Evolutionary conservation across 2,888 invertebrate species (phyloP).

Genomic region (Luffia ferchaultella): DNA sequence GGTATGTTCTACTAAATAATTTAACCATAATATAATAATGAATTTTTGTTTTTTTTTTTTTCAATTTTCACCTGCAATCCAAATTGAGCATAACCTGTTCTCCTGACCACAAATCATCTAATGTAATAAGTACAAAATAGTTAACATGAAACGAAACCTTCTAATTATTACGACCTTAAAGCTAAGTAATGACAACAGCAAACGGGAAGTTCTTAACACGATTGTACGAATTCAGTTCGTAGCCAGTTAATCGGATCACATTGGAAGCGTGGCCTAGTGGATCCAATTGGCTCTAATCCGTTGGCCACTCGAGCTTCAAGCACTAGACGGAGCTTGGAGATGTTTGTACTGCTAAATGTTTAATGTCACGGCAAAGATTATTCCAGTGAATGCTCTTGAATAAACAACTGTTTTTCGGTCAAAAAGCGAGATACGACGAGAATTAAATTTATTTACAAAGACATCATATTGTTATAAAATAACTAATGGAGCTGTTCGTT

Average conservation of each 20-base stretch:
- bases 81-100: background rate
- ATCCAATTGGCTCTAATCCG: background rate
- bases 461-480: too few species aligned
- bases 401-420: too few species aligned
- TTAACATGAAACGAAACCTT: too few species aligned
- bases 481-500: too few species aligned
- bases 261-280: constrained; percentile 2
- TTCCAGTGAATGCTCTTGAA: background rate
- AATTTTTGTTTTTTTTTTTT: background rate
- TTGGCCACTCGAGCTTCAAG: constrained; percentile 5
- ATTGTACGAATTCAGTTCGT: constrained; percentile 36
- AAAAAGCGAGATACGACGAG: too few species aligned
- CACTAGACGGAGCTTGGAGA: constrained; percentile 5
- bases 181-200: too few species aligned
- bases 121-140: too few species aligned
- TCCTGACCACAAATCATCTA: too few species aligned
- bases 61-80: background rate
- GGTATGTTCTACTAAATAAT: too few species aligned
- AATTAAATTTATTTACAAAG: too few species aligned
- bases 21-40: too few species aligned
- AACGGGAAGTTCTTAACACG: constrained; percentile 51
- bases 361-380: background rate
- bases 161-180: too few species aligned
- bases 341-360: background rate
- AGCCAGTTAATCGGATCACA: constrained; percentile 7